phyloP scores from a whole-genome alignment of 2,113 vertebrate species.

The Phainopepla nitens region DNA sequence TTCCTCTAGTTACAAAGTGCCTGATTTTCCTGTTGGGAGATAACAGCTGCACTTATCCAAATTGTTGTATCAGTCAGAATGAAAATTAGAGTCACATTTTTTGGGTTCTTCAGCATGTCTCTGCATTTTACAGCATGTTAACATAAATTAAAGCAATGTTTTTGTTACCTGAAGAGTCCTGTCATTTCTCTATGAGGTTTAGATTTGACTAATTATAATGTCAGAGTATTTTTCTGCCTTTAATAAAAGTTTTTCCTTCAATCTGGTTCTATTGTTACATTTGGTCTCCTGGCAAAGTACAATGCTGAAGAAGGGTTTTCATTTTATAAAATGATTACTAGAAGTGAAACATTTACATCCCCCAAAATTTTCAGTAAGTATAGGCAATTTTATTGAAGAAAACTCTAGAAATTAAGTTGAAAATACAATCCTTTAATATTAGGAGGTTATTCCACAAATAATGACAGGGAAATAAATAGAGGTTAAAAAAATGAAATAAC shows the following conservation, averaged over 20 bases:
- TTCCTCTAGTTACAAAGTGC: neutral
- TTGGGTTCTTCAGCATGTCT: slow-evolving; percentile 2
- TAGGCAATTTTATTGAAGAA: neutral
- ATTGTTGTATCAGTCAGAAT: neutral
- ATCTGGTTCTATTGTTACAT: slow-evolving; percentile 2
- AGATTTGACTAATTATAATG: slow-evolving; percentile 16
- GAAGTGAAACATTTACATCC: neutral
- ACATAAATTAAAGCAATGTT: slow-evolving; percentile 16
- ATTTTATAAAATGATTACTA: neutral
- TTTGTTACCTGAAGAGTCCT: slow-evolving; percentile 5
- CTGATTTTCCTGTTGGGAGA: neutral
- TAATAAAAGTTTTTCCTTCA: neutral
- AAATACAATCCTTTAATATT: neutral
- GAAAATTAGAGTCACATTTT: neutral
- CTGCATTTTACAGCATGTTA: slow-evolving; percentile 22
- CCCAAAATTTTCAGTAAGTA: neutral
- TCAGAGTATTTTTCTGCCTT: slow-evolving; percentile 6
- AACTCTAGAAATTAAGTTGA: neutral
- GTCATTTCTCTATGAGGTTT: neutral
- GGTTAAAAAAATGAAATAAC: neutral
- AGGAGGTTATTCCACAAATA: neutral
- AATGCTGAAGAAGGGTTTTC: neutral
- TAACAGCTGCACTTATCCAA: neutral
- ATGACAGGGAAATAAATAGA: neutral
- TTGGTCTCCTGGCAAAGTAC: neutral